Conservation (phyloP, 2,797 vertebrate genomes). For the Pagetopsis macropterus region DNA sequence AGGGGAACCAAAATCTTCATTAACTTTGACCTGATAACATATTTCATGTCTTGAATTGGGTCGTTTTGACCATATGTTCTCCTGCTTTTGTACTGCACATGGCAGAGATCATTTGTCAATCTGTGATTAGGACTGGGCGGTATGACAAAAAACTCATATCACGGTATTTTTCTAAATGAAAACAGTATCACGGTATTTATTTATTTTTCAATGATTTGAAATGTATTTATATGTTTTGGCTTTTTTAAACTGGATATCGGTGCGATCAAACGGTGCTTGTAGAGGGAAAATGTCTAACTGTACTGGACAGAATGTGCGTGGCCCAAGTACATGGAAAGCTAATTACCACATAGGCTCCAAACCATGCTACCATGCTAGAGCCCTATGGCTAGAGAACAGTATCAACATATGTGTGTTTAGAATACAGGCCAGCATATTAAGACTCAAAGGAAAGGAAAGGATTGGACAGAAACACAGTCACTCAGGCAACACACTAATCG, state of each 20-base stretch:
- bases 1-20: too few species aligned
- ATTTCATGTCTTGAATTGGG: neutral
- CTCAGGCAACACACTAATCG: conserved; percentile 58
- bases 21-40: too few species aligned
- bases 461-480: conserved; percentile 33
- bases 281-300: neutral
- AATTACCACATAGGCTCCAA: conserved; percentile 2
- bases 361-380: neutral
- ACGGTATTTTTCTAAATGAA: too few species aligned
- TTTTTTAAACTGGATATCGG: neutral
- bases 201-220: too few species aligned
- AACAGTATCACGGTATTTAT: too few species aligned
- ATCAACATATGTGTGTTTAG: conserved; percentile 14
- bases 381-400: neutral
- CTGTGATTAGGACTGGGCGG: too few species aligned
- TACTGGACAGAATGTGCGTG: neutral
- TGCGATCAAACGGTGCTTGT: neutral
- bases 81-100: neutral
- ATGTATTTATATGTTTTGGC: too few species aligned
- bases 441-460: conserved; percentile 27
- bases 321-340: neutral
- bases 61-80: neutral
- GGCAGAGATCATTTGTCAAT: too few species aligned
- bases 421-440: conserved; percentile 33
- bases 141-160: too few species aligned